Evolutionary conservation across 2,113 vertebrate genomes (phyloP).

Genomic region (Columba livia): DNA sequence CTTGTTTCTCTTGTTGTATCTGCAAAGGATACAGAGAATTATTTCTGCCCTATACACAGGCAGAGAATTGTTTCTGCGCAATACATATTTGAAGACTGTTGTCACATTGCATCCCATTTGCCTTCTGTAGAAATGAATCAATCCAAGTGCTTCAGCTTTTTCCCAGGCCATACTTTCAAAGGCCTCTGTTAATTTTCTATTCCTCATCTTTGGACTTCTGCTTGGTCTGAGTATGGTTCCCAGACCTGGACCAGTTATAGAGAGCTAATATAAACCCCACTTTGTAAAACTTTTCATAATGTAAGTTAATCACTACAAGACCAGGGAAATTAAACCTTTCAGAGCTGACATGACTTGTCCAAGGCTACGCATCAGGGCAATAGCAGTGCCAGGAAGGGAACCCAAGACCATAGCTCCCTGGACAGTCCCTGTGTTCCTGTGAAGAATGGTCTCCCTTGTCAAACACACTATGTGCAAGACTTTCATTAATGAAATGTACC

Average conservation of each 20-base stretch:
- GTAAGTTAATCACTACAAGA: background rate
- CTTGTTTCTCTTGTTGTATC: background rate
- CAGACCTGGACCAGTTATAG: background rate
- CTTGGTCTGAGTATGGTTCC: background rate
- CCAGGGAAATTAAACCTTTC: background rate
- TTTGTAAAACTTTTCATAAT: background rate
- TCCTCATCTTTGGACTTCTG: background rate
- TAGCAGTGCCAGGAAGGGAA: background rate
- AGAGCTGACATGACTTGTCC: background rate
- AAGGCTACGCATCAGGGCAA: background rate
- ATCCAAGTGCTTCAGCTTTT: background rate
- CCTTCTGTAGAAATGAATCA: background rate
- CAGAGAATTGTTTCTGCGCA: background rate
- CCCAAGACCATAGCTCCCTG: background rate
- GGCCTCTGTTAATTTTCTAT: background rate
- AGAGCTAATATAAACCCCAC: background rate
- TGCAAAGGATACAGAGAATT: background rate
- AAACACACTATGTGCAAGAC: background rate
- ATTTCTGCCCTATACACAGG: background rate
- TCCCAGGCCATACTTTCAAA: background rate
- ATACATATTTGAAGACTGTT: constrained; percentile 28
- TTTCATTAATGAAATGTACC: background rate
- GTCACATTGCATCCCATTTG: constrained; percentile 19
- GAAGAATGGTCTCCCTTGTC: background rate
- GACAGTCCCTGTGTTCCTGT: background rate